Conservation (phyloP, 2,888 invertebrate genomes). For the Cistogaster globosa region DNA sequence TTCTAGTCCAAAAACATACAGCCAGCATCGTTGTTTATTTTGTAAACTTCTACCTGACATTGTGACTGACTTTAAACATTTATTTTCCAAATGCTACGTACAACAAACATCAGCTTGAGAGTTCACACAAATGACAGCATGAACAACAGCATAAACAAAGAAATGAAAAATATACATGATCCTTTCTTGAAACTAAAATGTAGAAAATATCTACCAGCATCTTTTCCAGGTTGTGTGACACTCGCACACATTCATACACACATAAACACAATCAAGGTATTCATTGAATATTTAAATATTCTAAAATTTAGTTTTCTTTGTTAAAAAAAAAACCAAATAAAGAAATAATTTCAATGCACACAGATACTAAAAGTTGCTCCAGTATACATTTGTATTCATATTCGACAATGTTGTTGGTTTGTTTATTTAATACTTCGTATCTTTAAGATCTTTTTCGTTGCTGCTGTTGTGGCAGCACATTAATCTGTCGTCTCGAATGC, state of each 20-base stretch:
- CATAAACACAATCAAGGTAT: not conserved
- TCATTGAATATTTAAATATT: conserved; percentile 41
- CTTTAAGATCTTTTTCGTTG: conserved; percentile 51
- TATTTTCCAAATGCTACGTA: conserved; percentile 45
- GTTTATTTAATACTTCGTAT: conserved; percentile 17
- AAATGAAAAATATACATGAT: conserved; percentile 59
- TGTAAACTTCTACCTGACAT: conserved; percentile 65
- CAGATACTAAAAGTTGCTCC: conserved; percentile 20
- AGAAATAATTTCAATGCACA: conserved; percentile 6
- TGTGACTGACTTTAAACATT: conserved; percentile 68
- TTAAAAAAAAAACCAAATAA: not conserved
- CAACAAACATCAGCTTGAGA: conserved; percentile 48
- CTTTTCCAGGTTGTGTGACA: conserved; percentile 23
- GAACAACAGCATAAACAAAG: conserved; percentile 5
- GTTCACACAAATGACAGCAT: conserved; percentile 56
- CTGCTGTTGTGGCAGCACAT: conserved; percentile 58
- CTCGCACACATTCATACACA: not conserved
- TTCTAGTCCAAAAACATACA: conserved; percentile 1
- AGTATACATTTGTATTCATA: conserved; percentile 1
- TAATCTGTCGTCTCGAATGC: conserved; percentile 70
- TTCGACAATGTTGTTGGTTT: conserved; percentile 14
- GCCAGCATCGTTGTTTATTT: conserved; percentile 29
- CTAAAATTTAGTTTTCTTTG: conserved; percentile 44
- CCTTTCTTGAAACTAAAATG: conserved; percentile 48
- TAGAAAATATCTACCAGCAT: conserved; percentile 46